phyloP scores from a whole-genome alignment of 2,888 invertebrate species.

The Diloba caeruleocephala region DNA sequence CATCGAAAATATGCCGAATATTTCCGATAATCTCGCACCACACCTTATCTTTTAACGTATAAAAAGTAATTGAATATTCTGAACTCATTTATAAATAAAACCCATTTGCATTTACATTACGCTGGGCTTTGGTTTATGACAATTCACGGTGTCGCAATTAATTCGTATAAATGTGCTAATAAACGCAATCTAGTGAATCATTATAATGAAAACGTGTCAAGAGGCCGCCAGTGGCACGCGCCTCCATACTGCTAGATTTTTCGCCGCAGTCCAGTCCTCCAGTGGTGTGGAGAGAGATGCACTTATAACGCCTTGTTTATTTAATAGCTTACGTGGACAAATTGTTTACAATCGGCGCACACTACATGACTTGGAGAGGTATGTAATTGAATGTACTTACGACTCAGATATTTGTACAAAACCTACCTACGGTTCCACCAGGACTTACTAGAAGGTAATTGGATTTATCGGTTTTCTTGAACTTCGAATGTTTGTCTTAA shows the following conservation, averaged over 20 bases:
- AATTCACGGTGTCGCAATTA: conserved; percentile 53
- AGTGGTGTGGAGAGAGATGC: conserved; percentile 15
- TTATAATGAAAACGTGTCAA: conserved; percentile 78
- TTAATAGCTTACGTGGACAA: conserved; percentile 59
- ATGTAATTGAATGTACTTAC: conserved; percentile 54
- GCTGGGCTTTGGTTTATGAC: conserved; percentile 32
- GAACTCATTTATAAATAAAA: conserved; percentile 21
- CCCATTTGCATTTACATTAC: conserved; percentile 9
- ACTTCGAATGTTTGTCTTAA: conserved; percentile 57
- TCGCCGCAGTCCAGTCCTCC: conserved; percentile 37
- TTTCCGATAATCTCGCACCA: conserved; percentile 50
- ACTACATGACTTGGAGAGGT: conserved; percentile 30
- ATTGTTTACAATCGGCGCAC: conserved; percentile 54
- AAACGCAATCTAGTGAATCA: conserved; percentile 73
- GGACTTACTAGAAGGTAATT: conserved; percentile 53
- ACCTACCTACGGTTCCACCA: conserved; percentile 27
- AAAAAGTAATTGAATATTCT: conserved; percentile 25
- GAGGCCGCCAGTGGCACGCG: conserved; percentile 66
- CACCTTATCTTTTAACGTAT: conserved; percentile 20
- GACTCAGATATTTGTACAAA: conserved; percentile 50
- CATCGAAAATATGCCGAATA: conserved; percentile 55
- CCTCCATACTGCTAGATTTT: conserved; percentile 44
- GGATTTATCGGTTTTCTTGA: conserved; percentile 60
- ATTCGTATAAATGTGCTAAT: conserved; percentile 66
- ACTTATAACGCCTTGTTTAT: conserved; percentile 62